Evolutionary conservation across 2,888 invertebrate species (phyloP), one percentile per base, ranked within the genome.

Genomic region (Phytoseiulus persimilis): DNA sequence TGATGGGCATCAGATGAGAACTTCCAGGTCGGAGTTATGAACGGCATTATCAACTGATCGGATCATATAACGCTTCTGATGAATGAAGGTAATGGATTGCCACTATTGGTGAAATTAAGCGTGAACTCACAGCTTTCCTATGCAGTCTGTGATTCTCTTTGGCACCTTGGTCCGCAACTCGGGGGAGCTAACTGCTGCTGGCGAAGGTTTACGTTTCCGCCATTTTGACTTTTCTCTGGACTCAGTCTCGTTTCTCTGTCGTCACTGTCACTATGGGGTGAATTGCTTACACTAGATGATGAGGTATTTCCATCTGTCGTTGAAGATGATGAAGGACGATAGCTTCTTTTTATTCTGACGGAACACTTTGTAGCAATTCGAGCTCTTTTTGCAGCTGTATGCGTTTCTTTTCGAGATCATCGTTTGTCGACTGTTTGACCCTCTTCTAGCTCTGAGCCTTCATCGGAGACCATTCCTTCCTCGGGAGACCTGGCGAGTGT

Each of bases 361-460:
- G 65, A 65, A 65, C 65, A 65, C 65, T 87, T 31, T 87, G 87
- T 33, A 87, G 33, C 32, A 87, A 39, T 28, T 87, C 87, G 9
- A 87, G 87, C 33, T 87, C 39, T n/a, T 45, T 87, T 33, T 87
- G 87, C 87, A 87, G 32, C 87, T 87, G 31, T 9, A 87, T 33
- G 87, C 87, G 87, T 45, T 87, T 87, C 33, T 45, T 87, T 33
- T 87, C 87, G 45, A 87, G 87, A 32, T 87, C 87, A 87, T 87
- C 87, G 87, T 45, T n/a, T 45, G 87, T 87, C 87, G n/a, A 87
- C 87, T 32, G 87, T 87, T 33, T 87, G 87, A 45, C 87, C 87
- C 18, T 87, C 87, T 23, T 87, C 87, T n/a, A 87, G 87, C 23
- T 87, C 87, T n/a, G 87, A 87, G 39, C 87, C 87, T 31, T 87